Conservation (phyloP, 2,797 vertebrate species). For the Sebastes wilsoni region DNA sequence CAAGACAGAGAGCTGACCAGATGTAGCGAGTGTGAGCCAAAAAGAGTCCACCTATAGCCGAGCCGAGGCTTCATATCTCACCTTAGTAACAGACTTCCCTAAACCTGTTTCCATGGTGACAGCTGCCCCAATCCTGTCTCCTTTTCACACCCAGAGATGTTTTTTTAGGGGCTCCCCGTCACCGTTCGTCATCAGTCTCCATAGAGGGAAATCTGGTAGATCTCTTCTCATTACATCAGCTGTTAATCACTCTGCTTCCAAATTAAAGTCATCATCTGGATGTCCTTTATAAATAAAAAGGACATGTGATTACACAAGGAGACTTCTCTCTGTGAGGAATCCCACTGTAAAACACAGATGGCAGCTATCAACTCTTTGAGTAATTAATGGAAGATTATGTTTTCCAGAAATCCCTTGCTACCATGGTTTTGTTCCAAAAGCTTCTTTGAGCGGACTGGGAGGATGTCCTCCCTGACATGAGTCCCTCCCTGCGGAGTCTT, state of each 20-base stretch:
- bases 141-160: background rate
- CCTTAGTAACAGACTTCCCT: constrained; percentile 38
- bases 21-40: constrained; percentile 8
- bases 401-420: constrained; percentile 48
- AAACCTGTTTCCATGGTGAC: constrained; percentile 55
- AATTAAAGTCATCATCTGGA: constrained; percentile 12
- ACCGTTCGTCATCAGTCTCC: constrained; percentile 34
- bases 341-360: constrained; percentile 52
- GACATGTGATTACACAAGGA: constrained; percentile 23
- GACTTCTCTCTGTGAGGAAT: constrained; percentile 24
- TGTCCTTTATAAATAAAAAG: background rate
- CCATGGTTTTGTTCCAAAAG: constrained; percentile 54
- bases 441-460: constrained; percentile 16
- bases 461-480: constrained; percentile 35
- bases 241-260: constrained; percentile 8
- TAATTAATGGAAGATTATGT: constrained; percentile 45
- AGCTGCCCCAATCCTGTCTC: constrained; percentile 14
- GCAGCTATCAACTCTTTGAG: constrained; percentile 28
- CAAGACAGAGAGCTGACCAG: background rate
- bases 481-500: constrained; percentile 45
- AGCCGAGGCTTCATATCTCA: constrained; percentile 16
- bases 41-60: background rate
- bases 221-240: constrained; percentile 28
- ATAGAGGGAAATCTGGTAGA: constrained; percentile 16
- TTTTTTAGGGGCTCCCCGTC: constrained; percentile 16